These are phyloP conservation scores for Eupithecia inturbata DNA, from an alignment of 2,888 invertebrate genomes.

Conservation along the genomic window DNA sequence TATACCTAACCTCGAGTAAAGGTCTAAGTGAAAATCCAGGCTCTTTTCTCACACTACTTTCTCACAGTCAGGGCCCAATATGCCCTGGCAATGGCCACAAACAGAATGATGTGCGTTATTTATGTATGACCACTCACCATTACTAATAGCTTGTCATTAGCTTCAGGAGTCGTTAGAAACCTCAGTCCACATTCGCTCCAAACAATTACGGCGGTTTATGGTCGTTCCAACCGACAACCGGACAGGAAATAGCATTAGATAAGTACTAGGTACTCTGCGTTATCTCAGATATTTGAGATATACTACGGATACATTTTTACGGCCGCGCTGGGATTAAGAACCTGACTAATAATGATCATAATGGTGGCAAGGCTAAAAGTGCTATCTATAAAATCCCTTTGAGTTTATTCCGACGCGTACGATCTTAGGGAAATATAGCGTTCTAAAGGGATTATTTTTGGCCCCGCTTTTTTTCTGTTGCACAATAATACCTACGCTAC, in stretches of 20 bases:
- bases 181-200: constrained; percentile 23
- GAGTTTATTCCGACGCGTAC: background rate
- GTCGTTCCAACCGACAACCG: constrained; percentile 16
- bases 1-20: too few species aligned
- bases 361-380: background rate
- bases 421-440: background rate
- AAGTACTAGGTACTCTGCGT: background rate
- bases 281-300: background rate
- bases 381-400: background rate
- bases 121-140: background rate
- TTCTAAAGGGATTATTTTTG: background rate
- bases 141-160: constrained; percentile 23
- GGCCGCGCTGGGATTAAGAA: background rate
- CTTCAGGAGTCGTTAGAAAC: constrained; percentile 12
- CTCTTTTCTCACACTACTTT: background rate
- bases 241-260: constrained; percentile 21
- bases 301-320: too few species aligned
- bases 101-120: background rate
- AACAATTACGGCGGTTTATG: constrained; percentile 26
- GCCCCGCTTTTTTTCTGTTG: background rate
- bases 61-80: background rate
- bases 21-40: background rate
- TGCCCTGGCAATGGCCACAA: background rate
- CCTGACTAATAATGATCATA: background rate
- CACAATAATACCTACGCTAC: too few species aligned